These are phyloP conservation scores for Morpho deidamia DNA, from an alignment of 2,888 invertebrate genomes.

Conservation along the genomic window DNA sequence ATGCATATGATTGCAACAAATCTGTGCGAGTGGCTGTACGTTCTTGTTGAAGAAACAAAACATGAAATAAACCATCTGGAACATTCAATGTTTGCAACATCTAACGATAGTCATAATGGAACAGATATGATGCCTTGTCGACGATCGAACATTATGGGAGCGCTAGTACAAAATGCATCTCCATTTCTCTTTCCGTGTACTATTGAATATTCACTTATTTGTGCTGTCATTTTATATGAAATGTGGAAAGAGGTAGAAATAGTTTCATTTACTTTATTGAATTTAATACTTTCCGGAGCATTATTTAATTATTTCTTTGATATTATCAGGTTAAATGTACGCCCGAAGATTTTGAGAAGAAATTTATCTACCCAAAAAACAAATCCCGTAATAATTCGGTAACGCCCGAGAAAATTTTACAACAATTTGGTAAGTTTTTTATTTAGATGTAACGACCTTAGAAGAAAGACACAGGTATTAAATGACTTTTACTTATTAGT, in stretches of 20 bases:
- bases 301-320: background rate
- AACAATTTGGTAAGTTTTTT: constrained; percentile 60
- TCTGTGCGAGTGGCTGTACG: constrained; percentile 94
- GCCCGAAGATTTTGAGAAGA: constrained; percentile 67
- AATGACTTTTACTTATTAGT: no score
- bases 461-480: no score
- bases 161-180: constrained; percentile 82
- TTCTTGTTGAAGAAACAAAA: constrained; percentile 91
- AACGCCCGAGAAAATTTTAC: constrained; percentile 71
- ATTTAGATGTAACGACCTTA: background rate
- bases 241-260: constrained; percentile 90
- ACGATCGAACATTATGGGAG: constrained; percentile 83
- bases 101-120: constrained; percentile 30
- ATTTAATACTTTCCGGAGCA: background rate
- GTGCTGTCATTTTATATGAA: constrained; percentile 92
- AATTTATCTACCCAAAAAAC: constrained; percentile 50
- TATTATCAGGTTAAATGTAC: constrained; percentile 68
- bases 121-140: constrained; percentile 62
- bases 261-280: background rate
- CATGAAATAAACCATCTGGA: constrained; percentile 89
- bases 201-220: constrained; percentile 94
- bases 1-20: constrained; percentile 98
- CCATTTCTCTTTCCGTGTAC: constrained; percentile 93
- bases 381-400: constrained; percentile 70
- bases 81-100: constrained; percentile 47